phyloP scores from a whole-genome alignment of 2,888 invertebrate species.

The Loripinus fragilis region DNA sequence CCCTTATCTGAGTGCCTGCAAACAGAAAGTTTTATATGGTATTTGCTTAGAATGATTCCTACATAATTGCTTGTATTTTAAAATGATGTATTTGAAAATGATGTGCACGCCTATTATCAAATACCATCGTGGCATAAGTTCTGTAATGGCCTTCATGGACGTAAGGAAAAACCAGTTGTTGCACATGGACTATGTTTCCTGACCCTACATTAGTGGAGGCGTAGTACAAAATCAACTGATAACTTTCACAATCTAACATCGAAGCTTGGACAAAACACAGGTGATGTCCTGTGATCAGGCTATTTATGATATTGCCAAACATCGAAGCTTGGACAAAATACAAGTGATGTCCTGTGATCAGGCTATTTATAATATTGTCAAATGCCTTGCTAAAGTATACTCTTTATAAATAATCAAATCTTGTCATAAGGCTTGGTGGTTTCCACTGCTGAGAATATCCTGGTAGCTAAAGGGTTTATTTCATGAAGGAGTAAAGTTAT shows the following conservation, averaged over 20 bases:
- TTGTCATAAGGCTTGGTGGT: neutral
- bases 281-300: neutral
- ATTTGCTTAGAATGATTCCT: neutral
- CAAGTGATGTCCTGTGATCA: neutral
- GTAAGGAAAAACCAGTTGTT: too few relatives aligned
- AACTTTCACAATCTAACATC: too few relatives aligned
- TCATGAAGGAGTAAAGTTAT: neutral
- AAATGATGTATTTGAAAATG: too few relatives aligned
- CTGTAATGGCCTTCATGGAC: too few relatives aligned
- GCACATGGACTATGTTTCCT: neutral
- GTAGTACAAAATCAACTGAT: too few relatives aligned
- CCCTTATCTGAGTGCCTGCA: too few relatives aligned
- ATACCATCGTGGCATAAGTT: too few relatives aligned
- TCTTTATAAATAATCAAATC: neutral
- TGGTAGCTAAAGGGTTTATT: neutral
- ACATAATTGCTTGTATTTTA: neutral
- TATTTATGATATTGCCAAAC: constrained; percentile 5
- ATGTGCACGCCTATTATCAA: too few relatives aligned
- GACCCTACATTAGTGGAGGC: neutral
- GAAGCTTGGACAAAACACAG: neutral
- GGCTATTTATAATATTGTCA: neutral
- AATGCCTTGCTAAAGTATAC: neutral
- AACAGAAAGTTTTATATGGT: neutral
- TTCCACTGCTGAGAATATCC: neutral
- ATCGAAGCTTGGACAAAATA: neutral